phyloP scores from a whole-genome alignment of 2,888 invertebrate species.

The Empis stercorea region DNA sequence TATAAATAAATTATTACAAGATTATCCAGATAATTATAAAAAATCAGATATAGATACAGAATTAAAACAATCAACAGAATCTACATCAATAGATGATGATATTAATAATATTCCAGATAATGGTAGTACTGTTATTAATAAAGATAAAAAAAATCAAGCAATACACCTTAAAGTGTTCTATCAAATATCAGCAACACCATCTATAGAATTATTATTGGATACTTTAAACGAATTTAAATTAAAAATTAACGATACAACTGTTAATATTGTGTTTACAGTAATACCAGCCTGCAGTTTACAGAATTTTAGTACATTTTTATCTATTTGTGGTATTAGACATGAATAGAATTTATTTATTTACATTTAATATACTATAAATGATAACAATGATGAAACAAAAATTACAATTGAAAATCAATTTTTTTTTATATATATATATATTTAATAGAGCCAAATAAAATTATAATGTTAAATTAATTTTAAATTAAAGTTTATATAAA shows the following conservation, averaged over 20 bases:
- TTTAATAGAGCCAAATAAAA: too few relatives aligned
- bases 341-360: conserved; percentile 34
- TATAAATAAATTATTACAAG: conserved; percentile 39
- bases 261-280: conserved; percentile 53
- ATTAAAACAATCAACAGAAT: background rate
- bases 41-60: background rate
- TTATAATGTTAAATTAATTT: too few relatives aligned
- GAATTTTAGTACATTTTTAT: conserved; percentile 69
- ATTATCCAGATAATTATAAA: conserved; percentile 13
- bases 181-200: conserved; percentile 46
- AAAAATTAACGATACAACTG: conserved; percentile 39
- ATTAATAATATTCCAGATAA: background rate
- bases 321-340: conserved; percentile 68
- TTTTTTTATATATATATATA: too few relatives aligned
- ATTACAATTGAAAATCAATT: too few relatives aligned
- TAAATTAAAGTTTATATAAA: too few relatives aligned
- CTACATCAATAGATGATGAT: conserved; percentile 9
- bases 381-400: too few relatives aligned
- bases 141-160: conserved; percentile 39
- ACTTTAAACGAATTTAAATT: conserved; percentile 35
- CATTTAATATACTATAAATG: too few relatives aligned
- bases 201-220: conserved; percentile 34
- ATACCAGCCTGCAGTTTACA: conserved; percentile 70
- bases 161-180: conserved; percentile 67
- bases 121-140: background rate